Conservation (phyloP, 2,797 vertebrate genomes). For the Gymnothorax reevesii region DNA sequence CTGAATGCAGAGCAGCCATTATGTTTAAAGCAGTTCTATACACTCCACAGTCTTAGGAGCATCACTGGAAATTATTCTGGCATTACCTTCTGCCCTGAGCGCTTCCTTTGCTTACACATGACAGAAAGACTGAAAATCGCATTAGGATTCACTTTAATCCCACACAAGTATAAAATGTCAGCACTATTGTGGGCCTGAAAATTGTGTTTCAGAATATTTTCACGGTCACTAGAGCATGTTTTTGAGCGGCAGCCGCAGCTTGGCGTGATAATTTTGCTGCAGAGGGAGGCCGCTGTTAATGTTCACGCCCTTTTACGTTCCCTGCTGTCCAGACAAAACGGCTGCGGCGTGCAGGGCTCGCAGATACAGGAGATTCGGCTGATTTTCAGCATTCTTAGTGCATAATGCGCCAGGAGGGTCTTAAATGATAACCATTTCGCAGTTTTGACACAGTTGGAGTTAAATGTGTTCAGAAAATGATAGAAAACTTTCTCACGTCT, state of each 20-base stretch:
- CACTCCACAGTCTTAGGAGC: too few relatives aligned
- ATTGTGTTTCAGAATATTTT: background rate
- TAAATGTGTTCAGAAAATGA: background rate
- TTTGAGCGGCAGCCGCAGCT: background rate
- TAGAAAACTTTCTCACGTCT: too few relatives aligned
- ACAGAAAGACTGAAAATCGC: background rate
- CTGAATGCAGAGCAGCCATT: too few relatives aligned
- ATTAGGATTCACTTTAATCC: background rate
- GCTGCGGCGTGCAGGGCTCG: background rate
- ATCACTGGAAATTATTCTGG: background rate
- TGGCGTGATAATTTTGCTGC: background rate
- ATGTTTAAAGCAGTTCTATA: too few relatives aligned
- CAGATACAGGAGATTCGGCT: background rate
- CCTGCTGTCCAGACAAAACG: background rate
- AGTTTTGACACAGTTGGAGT: background rate
- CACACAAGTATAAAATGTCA: background rate
- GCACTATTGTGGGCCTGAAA: background rate
- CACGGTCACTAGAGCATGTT: background rate
- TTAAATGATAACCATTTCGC: background rate
- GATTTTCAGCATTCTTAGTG: background rate
- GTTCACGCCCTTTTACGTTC: background rate
- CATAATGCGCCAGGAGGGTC: background rate
- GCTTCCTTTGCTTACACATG: background rate
- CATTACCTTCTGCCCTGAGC: background rate
- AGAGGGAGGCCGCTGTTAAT: background rate